Conservation (phyloP, 2,797 vertebrate species). For the Megalops cyprinoides region DNA sequence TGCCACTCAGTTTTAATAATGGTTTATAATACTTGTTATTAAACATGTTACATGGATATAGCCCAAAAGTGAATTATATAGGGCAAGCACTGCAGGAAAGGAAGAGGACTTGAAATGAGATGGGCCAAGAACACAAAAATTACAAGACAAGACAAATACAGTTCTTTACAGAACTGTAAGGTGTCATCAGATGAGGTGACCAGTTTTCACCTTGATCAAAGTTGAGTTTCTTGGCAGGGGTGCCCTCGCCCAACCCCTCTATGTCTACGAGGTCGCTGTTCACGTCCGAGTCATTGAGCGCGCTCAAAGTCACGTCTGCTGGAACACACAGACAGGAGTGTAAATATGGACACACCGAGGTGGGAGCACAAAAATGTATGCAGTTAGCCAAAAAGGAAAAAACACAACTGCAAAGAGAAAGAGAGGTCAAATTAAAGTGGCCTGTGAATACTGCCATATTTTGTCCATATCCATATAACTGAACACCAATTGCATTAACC, state of each 20-base stretch:
- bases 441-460: too few species aligned
- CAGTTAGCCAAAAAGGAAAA: neutral
- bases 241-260: slow-evolving; percentile 83
- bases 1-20: neutral
- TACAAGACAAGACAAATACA: neutral
- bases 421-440: too few species aligned
- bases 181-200: neutral
- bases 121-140: too few species aligned
- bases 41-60: too few species aligned
- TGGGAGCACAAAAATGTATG: neutral
- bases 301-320: slow-evolving; percentile 87
- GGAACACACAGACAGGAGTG: slow-evolving; percentile 12
- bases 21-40: too few species aligned
- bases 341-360: neutral
- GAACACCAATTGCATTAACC: too few species aligned
- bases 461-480: too few species aligned
- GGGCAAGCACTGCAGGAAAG: too few species aligned
- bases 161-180: neutral
- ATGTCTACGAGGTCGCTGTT: slow-evolving; percentile 91
- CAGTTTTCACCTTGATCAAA: slow-evolving; percentile 84
- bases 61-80: too few species aligned
- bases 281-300: slow-evolving; percentile 87
- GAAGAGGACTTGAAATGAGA: too few species aligned
- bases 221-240: slow-evolving; percentile 85
- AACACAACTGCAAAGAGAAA: neutral